phyloP scores from a whole-genome alignment of 2,797 vertebrate genomes.

The Bryconaethiops microstoma region DNA sequence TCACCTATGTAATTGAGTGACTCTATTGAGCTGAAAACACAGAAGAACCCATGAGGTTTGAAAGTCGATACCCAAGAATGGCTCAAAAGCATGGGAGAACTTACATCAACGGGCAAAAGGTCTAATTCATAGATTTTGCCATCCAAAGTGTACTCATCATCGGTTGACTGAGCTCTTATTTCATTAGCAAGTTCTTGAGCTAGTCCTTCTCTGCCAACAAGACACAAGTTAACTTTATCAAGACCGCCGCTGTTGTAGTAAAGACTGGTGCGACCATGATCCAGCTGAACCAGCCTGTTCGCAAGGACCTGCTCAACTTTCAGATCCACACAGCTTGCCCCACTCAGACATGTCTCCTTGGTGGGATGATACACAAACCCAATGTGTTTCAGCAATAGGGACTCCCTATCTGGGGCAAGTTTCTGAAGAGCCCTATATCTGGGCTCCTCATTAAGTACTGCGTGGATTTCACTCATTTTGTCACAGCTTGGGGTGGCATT shows the following conservation, averaged over 20 bases:
- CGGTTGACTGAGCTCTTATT: conserved; percentile 96
- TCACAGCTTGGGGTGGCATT: conserved; percentile 97
- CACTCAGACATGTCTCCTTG: conserved; percentile 98
- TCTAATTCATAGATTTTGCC: conserved; percentile 98
- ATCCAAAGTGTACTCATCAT: conserved; percentile 97
- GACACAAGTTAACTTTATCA: conserved; percentile 97
- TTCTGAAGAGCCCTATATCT: conserved; percentile 98
- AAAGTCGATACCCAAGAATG: conserved; percentile 91
- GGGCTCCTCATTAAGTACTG: conserved; percentile 95
- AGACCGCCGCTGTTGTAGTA: conserved; percentile 94
- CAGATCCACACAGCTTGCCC: conserved; percentile 94
- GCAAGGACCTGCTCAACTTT: conserved; percentile 96
- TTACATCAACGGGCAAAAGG: conserved; percentile 92
- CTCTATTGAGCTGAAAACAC: conserved; percentile 97
- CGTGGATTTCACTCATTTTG: conserved; percentile 99
- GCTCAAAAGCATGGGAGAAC: conserved; percentile 90
- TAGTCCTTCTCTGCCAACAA: conserved; percentile 95
- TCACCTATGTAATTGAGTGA: conserved; percentile 96
- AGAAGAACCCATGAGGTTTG: conserved; percentile 98
- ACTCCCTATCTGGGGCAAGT: conserved; percentile 96
- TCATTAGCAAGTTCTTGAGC: conserved; percentile 97
- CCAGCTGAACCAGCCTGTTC: conserved; percentile 90
- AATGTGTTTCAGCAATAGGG: conserved; percentile 97
- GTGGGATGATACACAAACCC: conserved; percentile 99
- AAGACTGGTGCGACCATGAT: conserved; percentile 88